These are phyloP conservation scores for Bilobella aurantiaca DNA, from an alignment of 1,140 invertebrate genomes.

Conservation along the genomic window DNA sequence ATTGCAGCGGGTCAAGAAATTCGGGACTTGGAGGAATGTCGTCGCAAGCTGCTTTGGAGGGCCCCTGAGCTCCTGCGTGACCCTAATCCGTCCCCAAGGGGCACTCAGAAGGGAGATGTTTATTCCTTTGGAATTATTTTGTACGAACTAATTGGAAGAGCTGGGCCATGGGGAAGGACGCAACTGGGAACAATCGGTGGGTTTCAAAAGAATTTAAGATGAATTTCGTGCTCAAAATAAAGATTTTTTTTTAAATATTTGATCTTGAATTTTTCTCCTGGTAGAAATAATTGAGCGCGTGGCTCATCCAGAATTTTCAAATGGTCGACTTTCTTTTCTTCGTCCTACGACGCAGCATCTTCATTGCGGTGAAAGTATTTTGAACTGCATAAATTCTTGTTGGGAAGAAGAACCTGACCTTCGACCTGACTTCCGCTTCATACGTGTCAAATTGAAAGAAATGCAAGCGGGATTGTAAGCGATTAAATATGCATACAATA, in stretches of 20 bases:
- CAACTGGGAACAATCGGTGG: slow-evolving; percentile 50
- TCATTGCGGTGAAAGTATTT: slow-evolving; percentile 49
- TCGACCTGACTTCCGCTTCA: slow-evolving; percentile 56
- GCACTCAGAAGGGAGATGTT: slow-evolving; percentile 61
- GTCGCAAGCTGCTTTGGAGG: slow-evolving; percentile 50
- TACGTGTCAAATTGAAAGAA: slow-evolving; percentile 59
- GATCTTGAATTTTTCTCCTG: too few species aligned
- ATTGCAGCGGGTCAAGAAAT: slow-evolving; percentile 46
- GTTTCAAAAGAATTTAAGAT: slow-evolving; percentile 34
- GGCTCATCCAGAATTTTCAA: slow-evolving; percentile 37
- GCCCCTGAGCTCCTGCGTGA: slow-evolving; percentile 57
- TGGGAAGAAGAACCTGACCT: slow-evolving; percentile 65
- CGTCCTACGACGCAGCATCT: slow-evolving; percentile 49
- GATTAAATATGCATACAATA: too few species aligned
- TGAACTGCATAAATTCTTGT: slow-evolving; percentile 57
- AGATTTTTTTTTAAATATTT: slow-evolving; percentile 2
- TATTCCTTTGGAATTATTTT: slow-evolving; percentile 59
- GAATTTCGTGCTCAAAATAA: too few species aligned
- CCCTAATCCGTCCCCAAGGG: slow-evolving; percentile 44
- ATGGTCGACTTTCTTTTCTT: slow-evolving; percentile 38
- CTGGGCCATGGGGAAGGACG: slow-evolving; percentile 58
- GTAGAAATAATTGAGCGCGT: slow-evolving; percentile 44
- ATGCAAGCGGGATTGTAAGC: slow-evolving; percentile 64
- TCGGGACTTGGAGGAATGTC: slow-evolving; percentile 43
- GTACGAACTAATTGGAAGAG: slow-evolving; percentile 57